These are phyloP conservation scores for Nymphalis c-album DNA, from an alignment of 2,888 invertebrate species.

Conservation along the genomic window DNA sequence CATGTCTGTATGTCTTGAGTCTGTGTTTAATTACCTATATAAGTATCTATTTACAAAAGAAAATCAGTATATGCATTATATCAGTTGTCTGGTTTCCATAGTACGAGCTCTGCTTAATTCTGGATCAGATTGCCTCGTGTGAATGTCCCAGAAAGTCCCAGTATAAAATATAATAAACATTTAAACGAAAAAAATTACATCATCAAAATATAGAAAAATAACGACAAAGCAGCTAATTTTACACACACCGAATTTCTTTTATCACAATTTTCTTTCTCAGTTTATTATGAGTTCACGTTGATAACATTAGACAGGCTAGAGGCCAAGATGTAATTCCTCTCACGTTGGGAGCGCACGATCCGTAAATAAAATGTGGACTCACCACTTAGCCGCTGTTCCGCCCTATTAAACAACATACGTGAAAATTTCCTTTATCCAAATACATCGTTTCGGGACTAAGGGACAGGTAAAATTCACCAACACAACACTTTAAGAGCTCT, in stretches of 20 bases:
- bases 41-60: too few relatives aligned
- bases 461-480: slow-evolving; percentile 1
- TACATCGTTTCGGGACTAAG: slow-evolving; percentile 14
- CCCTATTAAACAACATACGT: slow-evolving; percentile 50
- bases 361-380: slow-evolving; percentile 61
- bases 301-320: slow-evolving; percentile 20
- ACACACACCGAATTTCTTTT: not conserved
- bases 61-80: too few relatives aligned
- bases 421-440: slow-evolving; percentile 21
- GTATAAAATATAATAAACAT: too few relatives aligned
- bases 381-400: slow-evolving; percentile 56
- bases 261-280: not conserved
- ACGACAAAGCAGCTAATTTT: not conserved
- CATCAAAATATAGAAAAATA: not conserved
- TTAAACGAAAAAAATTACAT: not conserved
- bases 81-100: too few relatives aligned
- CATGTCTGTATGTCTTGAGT: too few relatives aligned
- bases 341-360: slow-evolving; percentile 38
- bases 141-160: too few relatives aligned
- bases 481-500: not conserved
- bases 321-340: slow-evolving; percentile 27
- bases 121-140: too few relatives aligned
- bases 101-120: too few relatives aligned
- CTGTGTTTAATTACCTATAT: too few relatives aligned
- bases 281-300: not conserved